Evolutionary conservation across 2,113 vertebrate species (phyloP), one percentile per base, ranked within the genome.

Genomic region (Stegostoma tigrinum): DNA sequence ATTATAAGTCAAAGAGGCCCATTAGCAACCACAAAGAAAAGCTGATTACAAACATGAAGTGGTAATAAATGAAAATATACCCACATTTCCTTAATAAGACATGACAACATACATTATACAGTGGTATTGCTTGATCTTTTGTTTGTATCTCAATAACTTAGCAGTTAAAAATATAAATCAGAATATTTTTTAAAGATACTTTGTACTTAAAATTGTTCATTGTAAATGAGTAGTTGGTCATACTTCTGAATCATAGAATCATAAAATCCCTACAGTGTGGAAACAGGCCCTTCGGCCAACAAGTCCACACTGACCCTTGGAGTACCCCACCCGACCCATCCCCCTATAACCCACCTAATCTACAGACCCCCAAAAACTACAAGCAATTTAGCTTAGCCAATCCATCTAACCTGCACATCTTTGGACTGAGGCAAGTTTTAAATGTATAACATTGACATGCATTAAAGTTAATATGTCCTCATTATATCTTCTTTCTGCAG

Each of bases 391-490:
- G 48, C 48, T 48, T 48, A 48, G 48, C 48, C 48, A 48, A 48
- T 48, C 48, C 48, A 3, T 3, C 48, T 48, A 48, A 48, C 48
- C 48, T 48, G 48, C 2, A 48, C 48, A 48, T 48, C 48, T 48
- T 48, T 48, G 48, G 48, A 48, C 48, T 48, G 14, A 34, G 72
- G 45, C 21, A 52, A 52, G 42, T 45, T 52, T 93, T 72, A 95
- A 34, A 72, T 95, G 38, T 72, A 95, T 17, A 66, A 45, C 72
- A 27, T 72, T 75, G 94, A 30, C 42, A 91, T n/a, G 19, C 34
- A 23, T 94, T n/a, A 95, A 95, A 95, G 68, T 27, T 38, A 94
- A 70, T 45, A 70, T 72, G 94, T 95, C 68, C 68, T 75, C 67
- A 95, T 75, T 95, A 48, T 94, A 48, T 94, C 30, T 94, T 72